Evolutionary conservation across 2,797 vertebrate genomes (phyloP).

Genomic region (Coilia nasus): DNA sequence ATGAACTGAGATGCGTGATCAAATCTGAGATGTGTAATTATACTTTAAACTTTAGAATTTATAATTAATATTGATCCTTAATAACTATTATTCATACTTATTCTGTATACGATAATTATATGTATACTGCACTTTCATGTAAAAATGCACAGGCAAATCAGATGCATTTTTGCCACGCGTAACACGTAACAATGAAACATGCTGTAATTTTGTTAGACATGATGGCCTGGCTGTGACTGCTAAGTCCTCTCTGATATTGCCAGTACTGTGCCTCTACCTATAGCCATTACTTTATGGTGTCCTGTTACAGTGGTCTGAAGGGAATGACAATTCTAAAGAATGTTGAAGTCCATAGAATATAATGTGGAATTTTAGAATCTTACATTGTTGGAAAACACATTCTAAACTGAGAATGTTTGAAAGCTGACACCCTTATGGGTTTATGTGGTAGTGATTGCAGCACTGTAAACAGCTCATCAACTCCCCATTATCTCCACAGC

Average conservation of each 20-base stretch:
- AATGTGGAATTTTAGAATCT: too few species aligned
- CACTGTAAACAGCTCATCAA: background rate
- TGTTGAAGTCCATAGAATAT: too few species aligned
- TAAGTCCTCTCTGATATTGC: background rate
- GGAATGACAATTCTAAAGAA: too few species aligned
- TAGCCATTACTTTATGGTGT: too few species aligned
- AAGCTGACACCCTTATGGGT: too few species aligned
- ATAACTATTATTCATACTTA: background rate
- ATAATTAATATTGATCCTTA: background rate
- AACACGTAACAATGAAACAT: background rate
- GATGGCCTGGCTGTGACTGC: too few species aligned
- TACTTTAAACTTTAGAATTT: background rate
- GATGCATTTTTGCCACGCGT: background rate
- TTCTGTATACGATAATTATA: background rate
- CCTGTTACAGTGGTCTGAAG: too few species aligned
- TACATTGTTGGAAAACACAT: too few species aligned
- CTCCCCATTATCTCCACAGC: background rate
- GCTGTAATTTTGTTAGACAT: background rate
- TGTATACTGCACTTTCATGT: background rate
- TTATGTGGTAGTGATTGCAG: background rate
- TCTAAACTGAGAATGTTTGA: too few species aligned
- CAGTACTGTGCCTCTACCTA: too few species aligned
- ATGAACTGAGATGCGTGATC: background rate
- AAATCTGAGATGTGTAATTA: background rate
- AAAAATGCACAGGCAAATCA: background rate